A percentile compares a stretch with the other conserved stretches of the same genome.
These are phyloP conservation scores for Siniperca chuatsi DNA, from an alignment of 2,113 vertebrate genomes.

Conservation along the genomic window DNA sequence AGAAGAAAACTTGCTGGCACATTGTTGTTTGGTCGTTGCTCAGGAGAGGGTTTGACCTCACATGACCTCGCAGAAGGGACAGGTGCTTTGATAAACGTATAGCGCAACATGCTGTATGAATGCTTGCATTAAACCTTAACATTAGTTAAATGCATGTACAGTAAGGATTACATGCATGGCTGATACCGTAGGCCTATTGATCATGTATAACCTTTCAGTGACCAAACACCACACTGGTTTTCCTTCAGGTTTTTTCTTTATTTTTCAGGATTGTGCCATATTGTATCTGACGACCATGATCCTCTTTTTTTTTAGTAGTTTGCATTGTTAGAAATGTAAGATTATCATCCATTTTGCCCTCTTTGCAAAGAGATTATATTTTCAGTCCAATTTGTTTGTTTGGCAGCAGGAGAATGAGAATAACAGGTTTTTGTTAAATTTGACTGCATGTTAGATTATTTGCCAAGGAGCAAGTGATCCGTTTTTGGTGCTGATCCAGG, in stretches of 20 bases:
- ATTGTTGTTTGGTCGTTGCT: constrained; percentile 26
- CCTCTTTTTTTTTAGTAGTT: not conserved
- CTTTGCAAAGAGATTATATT: constrained; percentile 15
- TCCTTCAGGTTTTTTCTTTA: not conserved
- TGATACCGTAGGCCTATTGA: not conserved
- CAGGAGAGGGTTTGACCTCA: constrained; percentile 36
- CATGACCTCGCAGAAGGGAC: constrained; percentile 1
- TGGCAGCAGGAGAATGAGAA: not conserved
- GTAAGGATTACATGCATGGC: constrained; percentile 10
- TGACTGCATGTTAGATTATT: not conserved
- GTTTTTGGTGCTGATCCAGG: not conserved
- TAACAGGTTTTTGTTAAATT: constrained; percentile 1
- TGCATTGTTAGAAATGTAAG: not conserved
- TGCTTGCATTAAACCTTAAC: constrained; percentile 20
- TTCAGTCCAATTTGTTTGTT: not conserved
- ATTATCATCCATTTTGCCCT: not conserved
- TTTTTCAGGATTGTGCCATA: not conserved
- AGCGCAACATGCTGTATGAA: not conserved
- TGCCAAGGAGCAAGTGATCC: not conserved
- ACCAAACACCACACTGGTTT: not conserved
- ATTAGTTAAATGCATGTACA: not conserved
- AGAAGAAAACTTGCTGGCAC: constrained; percentile 62
- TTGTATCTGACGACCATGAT: not conserved
- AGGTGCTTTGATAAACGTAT: not conserved
- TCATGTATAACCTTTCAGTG: not conserved